Evolutionary conservation across 2,113 vertebrate genomes (phyloP).

Genomic region (Saccopteryx bilineata): DNA sequence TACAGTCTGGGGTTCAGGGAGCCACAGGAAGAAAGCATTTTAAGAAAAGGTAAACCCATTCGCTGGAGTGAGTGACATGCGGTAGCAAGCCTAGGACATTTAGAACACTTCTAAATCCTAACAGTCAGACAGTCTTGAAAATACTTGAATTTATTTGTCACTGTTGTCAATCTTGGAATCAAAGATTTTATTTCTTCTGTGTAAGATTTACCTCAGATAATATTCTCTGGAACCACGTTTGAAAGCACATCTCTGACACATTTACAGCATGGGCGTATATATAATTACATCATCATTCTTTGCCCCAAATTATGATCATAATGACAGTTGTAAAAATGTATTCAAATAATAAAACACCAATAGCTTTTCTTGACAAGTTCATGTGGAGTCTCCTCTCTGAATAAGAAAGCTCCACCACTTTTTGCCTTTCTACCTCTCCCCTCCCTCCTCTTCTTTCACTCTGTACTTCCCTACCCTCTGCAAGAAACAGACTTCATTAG

Average conservation of each 20-base stretch:
- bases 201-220: neutral
- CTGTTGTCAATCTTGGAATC: neutral
- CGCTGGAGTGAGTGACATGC: neutral
- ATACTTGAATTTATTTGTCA: neutral
- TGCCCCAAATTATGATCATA: slow-evolving; percentile 26
- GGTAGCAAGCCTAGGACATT: neutral
- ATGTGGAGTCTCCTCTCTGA: neutral
- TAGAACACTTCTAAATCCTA: neutral
- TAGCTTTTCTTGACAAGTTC: neutral
- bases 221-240: neutral
- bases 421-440: neutral
- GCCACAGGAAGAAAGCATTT: neutral
- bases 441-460: neutral
- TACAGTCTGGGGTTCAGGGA: neutral
- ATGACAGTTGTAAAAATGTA: slow-evolving; percentile 11
- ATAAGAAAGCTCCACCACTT: neutral
- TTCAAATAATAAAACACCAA: neutral
- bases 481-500: neutral
- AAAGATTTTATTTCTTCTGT: neutral
- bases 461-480: neutral
- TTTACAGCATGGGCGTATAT: neutral
- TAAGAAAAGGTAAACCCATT: neutral
- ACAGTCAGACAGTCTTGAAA: neutral
- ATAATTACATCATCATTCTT: neutral
- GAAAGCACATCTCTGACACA: slow-evolving; percentile 18